phyloP scores from a whole-genome alignment of 2,113 vertebrate genomes.

The Ondatra zibethicus region DNA sequence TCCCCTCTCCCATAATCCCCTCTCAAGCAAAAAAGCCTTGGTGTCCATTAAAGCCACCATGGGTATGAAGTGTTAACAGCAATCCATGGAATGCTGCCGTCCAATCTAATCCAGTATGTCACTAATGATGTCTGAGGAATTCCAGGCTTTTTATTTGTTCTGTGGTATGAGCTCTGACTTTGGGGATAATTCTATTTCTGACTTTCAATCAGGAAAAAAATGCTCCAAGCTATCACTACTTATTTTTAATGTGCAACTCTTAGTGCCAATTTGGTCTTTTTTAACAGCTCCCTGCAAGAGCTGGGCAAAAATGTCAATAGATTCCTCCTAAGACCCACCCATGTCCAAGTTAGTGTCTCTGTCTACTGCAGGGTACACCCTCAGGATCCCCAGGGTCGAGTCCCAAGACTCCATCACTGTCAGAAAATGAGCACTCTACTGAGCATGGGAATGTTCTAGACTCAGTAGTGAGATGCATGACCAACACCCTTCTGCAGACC shows the following conservation, averaged over 20 bases:
- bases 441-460: constrained; percentile 10
- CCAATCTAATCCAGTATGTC: neutral
- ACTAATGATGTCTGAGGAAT: neutral
- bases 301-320: constrained; percentile 44
- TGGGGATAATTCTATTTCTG: too few species aligned
- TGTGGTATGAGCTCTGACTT: constrained; percentile 49
- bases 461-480: constrained; percentile 69
- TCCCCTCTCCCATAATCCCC: neutral
- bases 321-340: neutral
- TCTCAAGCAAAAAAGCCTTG: neutral
- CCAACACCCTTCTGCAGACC: constrained; percentile 84
- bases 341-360: neutral
- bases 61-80: neutral
- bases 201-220: constrained; percentile 58
- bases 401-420: constrained; percentile 40
- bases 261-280: constrained; percentile 68
- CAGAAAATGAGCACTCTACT: neutral
- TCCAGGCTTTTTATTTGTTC: constrained; percentile 34
- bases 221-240: constrained; percentile 19
- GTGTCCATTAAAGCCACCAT: neutral
- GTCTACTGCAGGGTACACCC: constrained; percentile 51
- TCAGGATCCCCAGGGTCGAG: constrained; percentile 1
- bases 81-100: neutral
- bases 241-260: constrained; percentile 58
- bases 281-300: constrained; percentile 66